Conservation (phyloP, 2,888 invertebrate species). For the Sinotaia quadrata region DNA sequence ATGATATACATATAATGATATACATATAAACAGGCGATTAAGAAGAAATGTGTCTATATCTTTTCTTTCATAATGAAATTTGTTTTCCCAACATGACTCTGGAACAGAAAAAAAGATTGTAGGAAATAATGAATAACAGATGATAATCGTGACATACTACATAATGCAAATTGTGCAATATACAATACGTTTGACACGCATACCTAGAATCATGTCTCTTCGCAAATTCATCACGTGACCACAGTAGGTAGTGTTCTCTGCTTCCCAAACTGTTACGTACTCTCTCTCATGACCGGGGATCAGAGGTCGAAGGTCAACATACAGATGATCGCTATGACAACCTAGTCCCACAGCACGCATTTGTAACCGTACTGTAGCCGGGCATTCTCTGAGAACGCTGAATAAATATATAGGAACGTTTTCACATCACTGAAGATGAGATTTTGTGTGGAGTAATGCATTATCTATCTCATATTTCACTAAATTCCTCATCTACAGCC, state of each 20-base stretch:
- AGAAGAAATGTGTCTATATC: too few species aligned
- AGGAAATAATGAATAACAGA: too few species aligned
- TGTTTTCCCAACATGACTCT: too few species aligned
- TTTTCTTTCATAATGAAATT: too few species aligned
- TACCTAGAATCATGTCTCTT: not conserved
- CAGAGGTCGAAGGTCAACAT: conserved; percentile 9
- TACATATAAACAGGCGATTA: too few species aligned
- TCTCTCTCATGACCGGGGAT: not conserved
- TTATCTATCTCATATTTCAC: not conserved
- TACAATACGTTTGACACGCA: too few species aligned
- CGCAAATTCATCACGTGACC: not conserved
- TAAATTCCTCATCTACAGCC: too few species aligned
- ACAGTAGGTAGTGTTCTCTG: conserved; percentile 2
- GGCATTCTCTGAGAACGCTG: conserved; percentile 5
- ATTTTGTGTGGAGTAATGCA: not conserved
- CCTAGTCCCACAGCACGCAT: conserved; percentile 4
- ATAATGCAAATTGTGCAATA: too few species aligned
- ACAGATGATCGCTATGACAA: conserved; percentile 1
- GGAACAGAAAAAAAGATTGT: too few species aligned
- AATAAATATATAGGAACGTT: not conserved
- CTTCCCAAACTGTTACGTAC: conserved; percentile 7
- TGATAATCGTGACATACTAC: too few species aligned
- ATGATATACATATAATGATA: too few species aligned
- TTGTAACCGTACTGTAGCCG: not conserved
- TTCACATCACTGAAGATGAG: not conserved